Conservation (phyloP, 2,888 invertebrate species). For the Troides oblongomaculatus region DNA sequence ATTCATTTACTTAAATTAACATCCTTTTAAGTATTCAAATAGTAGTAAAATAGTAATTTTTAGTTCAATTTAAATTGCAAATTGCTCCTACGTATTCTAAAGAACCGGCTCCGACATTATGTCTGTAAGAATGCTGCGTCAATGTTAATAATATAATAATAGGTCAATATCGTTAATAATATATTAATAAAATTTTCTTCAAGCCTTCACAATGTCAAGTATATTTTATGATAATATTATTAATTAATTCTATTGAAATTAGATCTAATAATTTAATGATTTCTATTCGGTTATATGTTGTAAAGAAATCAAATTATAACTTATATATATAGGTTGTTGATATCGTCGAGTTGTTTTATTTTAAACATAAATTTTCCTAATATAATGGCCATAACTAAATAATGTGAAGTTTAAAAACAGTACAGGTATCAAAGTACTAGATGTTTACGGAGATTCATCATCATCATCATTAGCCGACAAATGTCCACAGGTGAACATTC, state of each 20-base stretch:
- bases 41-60: slow-evolving; percentile 20
- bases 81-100: slow-evolving; percentile 13
- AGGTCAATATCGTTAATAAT: not conserved
- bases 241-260: too few species aligned
- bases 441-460: too few species aligned
- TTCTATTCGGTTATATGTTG: not conserved
- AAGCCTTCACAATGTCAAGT: not conserved
- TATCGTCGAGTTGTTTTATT: too few species aligned
- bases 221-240: not conserved
- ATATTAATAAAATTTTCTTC: not conserved
- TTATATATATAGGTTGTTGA: too few species aligned
- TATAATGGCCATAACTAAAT: too few species aligned
- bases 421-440: too few species aligned
- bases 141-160: not conserved
- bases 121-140: not conserved
- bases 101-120: slow-evolving; percentile 8
- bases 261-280: not conserved
- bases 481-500: too few species aligned
- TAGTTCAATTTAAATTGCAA: slow-evolving; percentile 25
- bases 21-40: slow-evolving; percentile 26
- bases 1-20: slow-evolving; percentile 17
- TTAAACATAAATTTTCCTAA: too few species aligned
- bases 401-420: too few species aligned
- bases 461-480: too few species aligned
- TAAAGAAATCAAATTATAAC: too few species aligned